These are phyloP conservation scores for Cheilosia variabilis DNA, from an alignment of 2,888 invertebrate species.

Conservation along the genomic window DNA sequence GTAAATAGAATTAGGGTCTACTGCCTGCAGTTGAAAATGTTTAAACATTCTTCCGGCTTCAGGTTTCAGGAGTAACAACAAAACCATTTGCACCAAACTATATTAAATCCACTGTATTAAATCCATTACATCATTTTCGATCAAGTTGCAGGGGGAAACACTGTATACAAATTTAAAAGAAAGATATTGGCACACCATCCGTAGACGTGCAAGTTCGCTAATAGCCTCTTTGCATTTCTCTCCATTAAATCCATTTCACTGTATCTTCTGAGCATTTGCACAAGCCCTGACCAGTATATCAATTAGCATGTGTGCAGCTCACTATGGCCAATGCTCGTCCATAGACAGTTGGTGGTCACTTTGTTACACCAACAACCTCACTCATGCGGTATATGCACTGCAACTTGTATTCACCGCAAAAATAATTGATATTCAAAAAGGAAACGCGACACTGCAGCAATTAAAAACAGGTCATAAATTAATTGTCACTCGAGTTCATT, in stretches of 20 bases:
- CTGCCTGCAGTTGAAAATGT: too few species aligned
- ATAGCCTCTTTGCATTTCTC: slow-evolving; percentile 44
- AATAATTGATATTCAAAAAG: slow-evolving; percentile 73
- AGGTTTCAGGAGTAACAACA: too few species aligned
- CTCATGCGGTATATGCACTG: slow-evolving; percentile 29
- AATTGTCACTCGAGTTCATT: slow-evolving; percentile 71
- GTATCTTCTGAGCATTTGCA: slow-evolving; percentile 32
- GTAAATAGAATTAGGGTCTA: too few species aligned
- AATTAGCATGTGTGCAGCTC: slow-evolving; percentile 65
- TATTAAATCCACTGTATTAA: too few species aligned
- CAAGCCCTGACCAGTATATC: slow-evolving; percentile 68
- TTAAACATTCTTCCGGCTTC: too few species aligned
- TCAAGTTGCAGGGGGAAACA: too few species aligned
- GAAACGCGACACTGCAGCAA: slow-evolving; percentile 67
- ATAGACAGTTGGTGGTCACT: slow-evolving; percentile 63
- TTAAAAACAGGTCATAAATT: slow-evolving; percentile 74
- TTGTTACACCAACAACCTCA: slow-evolving; percentile 48
- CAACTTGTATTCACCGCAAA: slow-evolving; percentile 14
- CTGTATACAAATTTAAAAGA: not conserved
- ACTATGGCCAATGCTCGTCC: slow-evolving; percentile 41
- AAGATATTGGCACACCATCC: not conserved
- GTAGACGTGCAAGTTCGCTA: slow-evolving; percentile 48
- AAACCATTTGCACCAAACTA: too few species aligned
- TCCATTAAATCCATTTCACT: slow-evolving; percentile 38
- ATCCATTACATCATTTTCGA: too few species aligned